Evolutionary conservation across 2,888 invertebrate species (phyloP), one percentile per base, ranked within the genome.

Genomic region (Chloroclysta siterata): DNA sequence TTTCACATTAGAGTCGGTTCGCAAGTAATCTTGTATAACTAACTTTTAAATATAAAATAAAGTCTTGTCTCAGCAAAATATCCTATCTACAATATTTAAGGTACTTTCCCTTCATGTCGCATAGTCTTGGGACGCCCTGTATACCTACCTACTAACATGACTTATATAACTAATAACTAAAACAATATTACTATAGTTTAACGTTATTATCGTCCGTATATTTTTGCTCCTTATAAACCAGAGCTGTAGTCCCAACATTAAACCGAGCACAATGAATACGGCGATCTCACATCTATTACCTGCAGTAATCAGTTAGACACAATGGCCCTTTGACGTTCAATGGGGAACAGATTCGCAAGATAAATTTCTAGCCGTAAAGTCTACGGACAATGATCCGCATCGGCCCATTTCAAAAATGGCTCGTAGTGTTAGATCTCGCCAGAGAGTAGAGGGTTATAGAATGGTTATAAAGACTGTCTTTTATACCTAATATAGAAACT

Each of bases 261-360:
- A 63, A 68, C 61, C 69, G 67, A 70, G 64, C 62, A 68, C 76
- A 73, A 76, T 77, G 82, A 83, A 78, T 81, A 81, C 84, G n/a
- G n/a, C n/a, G 72, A 74, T 79, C 82, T 80, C 84, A 82, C 82
- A 84, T 82, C 82, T 84, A 85, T 85, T 87, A 88, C 88, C 88
- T 88, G 87, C 79, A 78, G 84, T 88, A 87, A 89, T 89, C 89
- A 88, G 84, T 81, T 84, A 79, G 74, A 76, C 80, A 89, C 88
- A 89, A 89, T 87, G 80, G 84, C 71, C 76, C 83, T 81, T 81
- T 81, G 80, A 81, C 73, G 73, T 70, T 69, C 81, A 87, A 84
- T 85, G 74, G 81, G 76, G 72, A 72, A 75, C 80, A 83, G 86
- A 87, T 85, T 84, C 79, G 78, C 79, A 82, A 87, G 88, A 88